Percentiles rank a stretch among this genome's conserved stretches.
Conservation (phyloP, 2,797 vertebrate species). For the Nannoperca australis region DNA sequence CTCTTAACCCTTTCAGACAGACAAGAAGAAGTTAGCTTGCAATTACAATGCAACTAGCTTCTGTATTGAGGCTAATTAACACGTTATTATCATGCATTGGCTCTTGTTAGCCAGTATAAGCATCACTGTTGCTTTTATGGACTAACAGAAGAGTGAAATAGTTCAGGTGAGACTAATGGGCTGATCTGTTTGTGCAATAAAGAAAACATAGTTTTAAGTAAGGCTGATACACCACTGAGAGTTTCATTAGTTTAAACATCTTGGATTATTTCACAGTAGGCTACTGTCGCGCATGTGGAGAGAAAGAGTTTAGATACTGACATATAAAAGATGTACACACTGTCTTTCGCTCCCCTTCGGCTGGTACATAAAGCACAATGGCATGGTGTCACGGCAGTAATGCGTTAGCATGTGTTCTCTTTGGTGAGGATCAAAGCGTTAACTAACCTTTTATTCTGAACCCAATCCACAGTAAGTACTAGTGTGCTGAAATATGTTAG, state of each 20-base stretch:
- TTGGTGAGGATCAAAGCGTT: conserved; percentile 64
- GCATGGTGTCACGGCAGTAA: conserved; percentile 41
- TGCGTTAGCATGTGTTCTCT: conserved; percentile 50
- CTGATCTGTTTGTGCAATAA: conserved; percentile 58
- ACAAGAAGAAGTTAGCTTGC: background rate
- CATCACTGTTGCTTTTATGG: conserved; percentile 29
- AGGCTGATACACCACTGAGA: conserved; percentile 65
- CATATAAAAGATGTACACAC: conserved; percentile 47
- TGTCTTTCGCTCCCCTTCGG: conserved; percentile 38
- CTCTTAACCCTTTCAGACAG: background rate
- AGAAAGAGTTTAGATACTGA: conserved; percentile 49
- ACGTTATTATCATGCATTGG: conserved; percentile 20
- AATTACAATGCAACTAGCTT: background rate
- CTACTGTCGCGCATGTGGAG: conserved; percentile 53
- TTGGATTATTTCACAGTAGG: conserved; percentile 72
- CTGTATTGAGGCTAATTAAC: conserved; percentile 25
- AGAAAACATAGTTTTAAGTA: conserved; percentile 64
- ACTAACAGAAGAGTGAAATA: conserved; percentile 43
- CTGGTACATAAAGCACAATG: conserved; percentile 39
- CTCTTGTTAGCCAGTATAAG: background rate
- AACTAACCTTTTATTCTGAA: conserved; percentile 57
- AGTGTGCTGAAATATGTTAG: conserved; percentile 60
- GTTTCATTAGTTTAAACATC: conserved; percentile 71
- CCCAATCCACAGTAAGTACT: conserved; percentile 55
- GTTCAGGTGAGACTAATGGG: conserved; percentile 57